Base-by-base conservation (phyloP, 2,888 invertebrate genomes). In the Heliconius aoede region DNA sequence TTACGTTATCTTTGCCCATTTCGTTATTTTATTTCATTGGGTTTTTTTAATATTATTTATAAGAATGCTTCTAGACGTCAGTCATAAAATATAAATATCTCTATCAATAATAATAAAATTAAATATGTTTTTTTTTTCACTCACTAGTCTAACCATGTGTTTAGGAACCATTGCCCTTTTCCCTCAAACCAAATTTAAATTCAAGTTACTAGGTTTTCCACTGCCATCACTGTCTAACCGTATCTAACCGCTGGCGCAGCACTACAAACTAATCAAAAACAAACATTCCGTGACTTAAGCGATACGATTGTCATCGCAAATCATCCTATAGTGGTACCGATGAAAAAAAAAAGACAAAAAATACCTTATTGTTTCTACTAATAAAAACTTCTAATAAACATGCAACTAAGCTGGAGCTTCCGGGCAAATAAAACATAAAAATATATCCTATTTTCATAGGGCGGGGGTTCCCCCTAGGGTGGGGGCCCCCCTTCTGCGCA, bases 371-470 rank as follows among this genome's bases (percentile, higher is more conserved):
- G 89, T 91, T 89, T 91, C 92, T 93, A 94, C 91, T 94, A 94
- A 94, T 94, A 94, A 94, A 93, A 94, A 94, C 86, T 93, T 93
- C 93, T 93, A 94, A 94, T 94, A 94, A 94, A 94, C 94, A 94
- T 94, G 94, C 94, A 94, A 94, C 94, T 94, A 94, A 94, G 92
- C 93, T 90, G 91, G 87, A 88, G 90, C 93, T 94, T 94, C 94
- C 94, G 94, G 91, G 92, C 91, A 92, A 94, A 94, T 94, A 94
- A 94, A 94, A 94, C 94, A 94, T 94, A 94, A 94, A 94, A 94
- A 94, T 94, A 94, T 94, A 94, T 94, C 94, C 94, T 94, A 94
- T 94, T 94, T 94, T 94, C 93, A 94, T 94, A 93, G 94, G 94
- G 93, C 89, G 94, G 87, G 89, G 92, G 89, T 86, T 79, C 81